Conservation (phyloP, 2,888 invertebrate species). For the Erebia aethiops region DNA sequence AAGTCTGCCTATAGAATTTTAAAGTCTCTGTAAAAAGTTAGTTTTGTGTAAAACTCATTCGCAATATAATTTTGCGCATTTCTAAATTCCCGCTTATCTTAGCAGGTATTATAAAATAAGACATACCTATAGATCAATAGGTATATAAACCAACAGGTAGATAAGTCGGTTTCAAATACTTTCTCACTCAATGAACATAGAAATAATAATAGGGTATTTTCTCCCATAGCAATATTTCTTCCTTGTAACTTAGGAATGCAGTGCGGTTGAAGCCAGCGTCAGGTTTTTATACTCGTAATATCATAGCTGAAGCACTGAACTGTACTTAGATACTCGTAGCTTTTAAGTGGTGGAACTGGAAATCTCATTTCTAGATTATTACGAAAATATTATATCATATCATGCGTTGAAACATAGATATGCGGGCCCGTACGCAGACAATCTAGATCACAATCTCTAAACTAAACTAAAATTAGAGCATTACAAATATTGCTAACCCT, state of each 20-base stretch:
- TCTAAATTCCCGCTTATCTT: no score
- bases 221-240: slow-evolving; percentile 50
- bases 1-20: no score
- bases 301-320: slow-evolving; percentile 30
- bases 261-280: slow-evolving; percentile 57
- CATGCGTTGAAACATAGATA: background rate
- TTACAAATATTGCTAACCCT: no score
- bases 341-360: slow-evolving; percentile 1
- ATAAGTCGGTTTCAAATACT: slow-evolving; percentile 24
- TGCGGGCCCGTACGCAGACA: no score
- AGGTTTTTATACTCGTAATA: slow-evolving; percentile 51
- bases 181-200: slow-evolving; percentile 37
- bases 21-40: no score
- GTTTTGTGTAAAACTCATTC: no score
- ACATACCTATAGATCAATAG: slow-evolving; percentile 3
- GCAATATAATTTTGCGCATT: no score
- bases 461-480: no score
- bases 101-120: background rate
- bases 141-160: slow-evolving; percentile 8
- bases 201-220: slow-evolving; percentile 43
- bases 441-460: no score
- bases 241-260: slow-evolving; percentile 56
- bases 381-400: slow-evolving; percentile 1
- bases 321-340: slow-evolving; percentile 5
- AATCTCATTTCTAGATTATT: slow-evolving; percentile 10